phyloP scores from a whole-genome alignment of 2,113 vertebrate species.

The Lanius collurio region DNA sequence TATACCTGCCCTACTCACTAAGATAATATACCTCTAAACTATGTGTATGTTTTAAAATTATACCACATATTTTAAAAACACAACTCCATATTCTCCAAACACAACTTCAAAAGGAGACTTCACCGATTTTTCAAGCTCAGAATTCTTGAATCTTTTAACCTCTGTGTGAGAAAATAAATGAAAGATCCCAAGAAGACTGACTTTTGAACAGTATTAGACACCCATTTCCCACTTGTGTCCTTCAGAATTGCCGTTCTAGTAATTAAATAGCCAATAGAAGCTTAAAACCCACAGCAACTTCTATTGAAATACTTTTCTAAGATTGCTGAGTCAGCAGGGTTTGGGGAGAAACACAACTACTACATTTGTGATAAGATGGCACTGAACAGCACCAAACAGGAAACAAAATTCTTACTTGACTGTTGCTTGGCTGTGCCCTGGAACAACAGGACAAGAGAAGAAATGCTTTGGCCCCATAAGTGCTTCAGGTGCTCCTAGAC shows the following conservation, averaged over 20 bases:
- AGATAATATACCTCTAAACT: neutral
- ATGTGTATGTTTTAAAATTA: neutral
- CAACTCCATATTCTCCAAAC: too few species aligned
- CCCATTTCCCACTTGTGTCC: neutral
- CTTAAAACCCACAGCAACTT: neutral
- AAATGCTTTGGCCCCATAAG: constrained; percentile 89
- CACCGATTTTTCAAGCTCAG: neutral
- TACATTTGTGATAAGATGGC: neutral
- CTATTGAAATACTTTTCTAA: neutral
- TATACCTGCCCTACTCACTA: neutral
- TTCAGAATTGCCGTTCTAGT: neutral
- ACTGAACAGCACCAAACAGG: neutral
- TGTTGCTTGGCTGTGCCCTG: constrained; percentile 77
- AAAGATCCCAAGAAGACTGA: neutral
- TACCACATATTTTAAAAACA: neutral
- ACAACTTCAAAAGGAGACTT: neutral
- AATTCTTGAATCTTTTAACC: neutral
- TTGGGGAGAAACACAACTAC: neutral
- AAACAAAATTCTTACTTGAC: constrained; percentile 79
- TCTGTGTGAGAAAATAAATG: neutral
- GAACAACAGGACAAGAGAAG: constrained; percentile 87
- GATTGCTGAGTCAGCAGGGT: neutral
- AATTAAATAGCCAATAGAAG: neutral
- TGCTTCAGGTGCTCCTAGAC: constrained; percentile 88
- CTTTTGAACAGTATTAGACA: neutral